Base-by-base conservation (phyloP, 2,797 vertebrate genomes). In the Steatocranus sp. region DNA sequence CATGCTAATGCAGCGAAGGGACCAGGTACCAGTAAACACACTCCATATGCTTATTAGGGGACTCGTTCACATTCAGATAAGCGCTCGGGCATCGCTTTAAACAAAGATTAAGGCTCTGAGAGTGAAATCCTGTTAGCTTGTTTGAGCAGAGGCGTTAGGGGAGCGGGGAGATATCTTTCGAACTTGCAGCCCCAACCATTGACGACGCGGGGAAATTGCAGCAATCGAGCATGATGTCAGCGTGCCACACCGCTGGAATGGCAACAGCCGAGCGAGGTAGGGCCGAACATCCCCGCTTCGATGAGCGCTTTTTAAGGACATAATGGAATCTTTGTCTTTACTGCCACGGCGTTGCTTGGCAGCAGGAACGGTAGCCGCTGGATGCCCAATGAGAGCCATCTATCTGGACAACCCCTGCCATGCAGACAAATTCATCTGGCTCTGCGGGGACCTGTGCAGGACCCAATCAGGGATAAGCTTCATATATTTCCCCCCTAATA, bases 151-250 rank as follows among this genome's bases (percentile, higher is more conserved):
- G 83, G 80, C 8, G 6, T 56, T 46, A 23, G 61, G 11, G 11
- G 56, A 34, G 10, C 2, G 3, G 18, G 41, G 54, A 25, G 32
- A 68, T 48, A 27, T 81, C 41, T 79, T 43, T 38, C 61, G 46
- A 20, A 80, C 23, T 73, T 36, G 48, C 20, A 20, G 73, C 66
- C 68, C 27, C 54, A 81, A 83, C 75, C 63, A 76, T 48, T 48
- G 88, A 76, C 34, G 38, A 61, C 4, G 2, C 2, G 6, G 36
- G 6, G 82, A 91, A 93, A 93, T 92, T 79, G 86, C 82, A 80
- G 80, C 86, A 77, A 92, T 92, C 81, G 80, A 87, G 84, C 80
- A 89, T 75, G 81, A 91, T 86, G 90, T 90, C 89, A 87, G 88
- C 68, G 63, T 75, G 32, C 74, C 6, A 46, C 63, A 30, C 68